Evolutionary conservation across 2,888 invertebrate genomes (phyloP).

Genomic region (Caradrina kadenii): DNA sequence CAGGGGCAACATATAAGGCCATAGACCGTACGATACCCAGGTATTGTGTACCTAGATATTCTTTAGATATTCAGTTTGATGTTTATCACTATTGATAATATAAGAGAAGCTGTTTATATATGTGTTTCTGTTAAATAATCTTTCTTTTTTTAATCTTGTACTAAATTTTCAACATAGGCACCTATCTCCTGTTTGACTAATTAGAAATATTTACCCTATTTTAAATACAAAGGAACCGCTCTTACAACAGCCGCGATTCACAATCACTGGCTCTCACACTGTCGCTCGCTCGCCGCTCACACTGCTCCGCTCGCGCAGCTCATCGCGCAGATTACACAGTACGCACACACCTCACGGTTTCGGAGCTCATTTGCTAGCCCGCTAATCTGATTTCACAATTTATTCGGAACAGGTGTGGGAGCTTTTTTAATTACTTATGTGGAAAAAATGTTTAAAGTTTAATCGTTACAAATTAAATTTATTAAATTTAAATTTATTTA

Average conservation of each 20-base stretch:
- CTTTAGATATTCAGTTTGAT: neutral
- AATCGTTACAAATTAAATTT: neutral
- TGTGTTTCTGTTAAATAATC: too few species aligned
- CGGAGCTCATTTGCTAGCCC: slow-evolving; percentile 55
- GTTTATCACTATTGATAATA: neutral
- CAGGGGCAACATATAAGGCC: too few species aligned
- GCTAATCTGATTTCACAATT: slow-evolving; percentile 59
- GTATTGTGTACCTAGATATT: neutral
- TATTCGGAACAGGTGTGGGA: slow-evolving; percentile 45
- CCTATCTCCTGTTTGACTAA: too few species aligned
- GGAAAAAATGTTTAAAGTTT: neutral
- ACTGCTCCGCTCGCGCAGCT: slow-evolving; percentile 12
- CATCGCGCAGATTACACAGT: slow-evolving; percentile 32
- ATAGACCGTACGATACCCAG: too few species aligned
- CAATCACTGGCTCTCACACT: neutral
- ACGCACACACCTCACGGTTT: slow-evolving; percentile 51
- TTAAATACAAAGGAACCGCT: neutral
- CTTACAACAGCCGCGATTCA: neutral
- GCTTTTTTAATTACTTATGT: neutral
- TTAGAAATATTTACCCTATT: too few species aligned
- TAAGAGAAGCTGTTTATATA: too few species aligned
- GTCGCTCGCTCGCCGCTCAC: neutral
- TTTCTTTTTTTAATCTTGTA: too few species aligned
- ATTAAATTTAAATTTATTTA: neutral
- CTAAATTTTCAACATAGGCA: too few species aligned